Evolutionary conservation across 1,140 invertebrate species (phyloP), one percentile per base, ranked within the genome.

Genomic region (Delia radicum): DNA sequence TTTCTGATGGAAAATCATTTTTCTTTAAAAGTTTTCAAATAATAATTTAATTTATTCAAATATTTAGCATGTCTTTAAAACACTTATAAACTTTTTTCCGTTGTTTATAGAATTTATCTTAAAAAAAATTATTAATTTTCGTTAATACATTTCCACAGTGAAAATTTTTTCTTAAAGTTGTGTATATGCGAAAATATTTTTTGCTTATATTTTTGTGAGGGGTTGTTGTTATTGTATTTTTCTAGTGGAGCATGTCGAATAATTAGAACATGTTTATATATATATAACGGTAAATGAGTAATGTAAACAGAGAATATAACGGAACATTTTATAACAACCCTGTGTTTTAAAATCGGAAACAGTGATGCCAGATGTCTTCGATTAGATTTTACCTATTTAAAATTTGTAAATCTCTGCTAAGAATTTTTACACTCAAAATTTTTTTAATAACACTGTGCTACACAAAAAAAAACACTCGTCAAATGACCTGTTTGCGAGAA

Each of bases 261-360:
- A 2, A 37, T 1, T n/a, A 74, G 55, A 61, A 31, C 6, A 48
- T 26, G 29, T 74, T 31, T 61, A 31, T 28, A 74, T 31, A 33
- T 55, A 31, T 61, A 21, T 55, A 13, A 55, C 48, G 28, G 7
- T 55, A 31, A 61, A n/a, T 61, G 28, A 18, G 27, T 28, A 27
- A 74, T 46, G 24, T 55, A 73, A 69, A 69, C 37, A 74, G 72
- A 61, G 46, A 55, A 74, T 8, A 61, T 28, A 74, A 55, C 55
- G 46, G 46, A 21, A 33, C 3, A 29, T 69, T 33, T 24, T 24
- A 37, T 4, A 67, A 8, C 65, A 69, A 69, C 29, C 24, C 65
- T 46, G 37, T 42, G 3, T 37, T 55, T 55, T 3, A 21, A 65
- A 33, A 55, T 15, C 12, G 27, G 18, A 29, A 5, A 13, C 18